A percentile compares a stretch with the other conserved stretches of the same genome.
These are phyloP conservation scores for Sinohyriopsis cumingii DNA, from an alignment of 2,888 invertebrate species.

Conservation along the genomic window DNA sequence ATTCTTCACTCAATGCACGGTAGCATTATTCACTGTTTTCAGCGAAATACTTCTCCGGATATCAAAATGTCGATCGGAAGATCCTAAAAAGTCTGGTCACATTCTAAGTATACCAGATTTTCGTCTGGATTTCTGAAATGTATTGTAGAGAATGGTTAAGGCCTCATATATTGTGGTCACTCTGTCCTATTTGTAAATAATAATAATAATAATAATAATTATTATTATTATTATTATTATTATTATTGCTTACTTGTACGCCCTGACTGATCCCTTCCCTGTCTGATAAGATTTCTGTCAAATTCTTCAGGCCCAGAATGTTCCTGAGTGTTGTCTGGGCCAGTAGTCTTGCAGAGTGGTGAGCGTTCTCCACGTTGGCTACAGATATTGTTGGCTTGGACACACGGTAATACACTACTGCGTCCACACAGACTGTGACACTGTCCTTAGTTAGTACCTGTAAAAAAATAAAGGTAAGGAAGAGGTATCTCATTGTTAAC, in stretches of 20 bases:
- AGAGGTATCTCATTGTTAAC: background rate
- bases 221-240: no score
- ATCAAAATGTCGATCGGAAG: no score
- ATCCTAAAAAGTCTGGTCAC: no score
- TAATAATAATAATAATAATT: no score
- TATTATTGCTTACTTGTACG: slow-evolving; percentile 76
- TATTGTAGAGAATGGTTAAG: no score
- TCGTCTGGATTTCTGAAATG: no score
- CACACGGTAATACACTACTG: slow-evolving; percentile 79
- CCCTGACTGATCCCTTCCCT: slow-evolving; percentile 93
- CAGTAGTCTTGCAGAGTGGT: slow-evolving; percentile 91
- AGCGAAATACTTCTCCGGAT: no score
- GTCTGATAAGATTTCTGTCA: slow-evolving; percentile 97
- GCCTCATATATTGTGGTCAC: no score
- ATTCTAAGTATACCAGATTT: no score
- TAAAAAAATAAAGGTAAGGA: slow-evolving; percentile 13
- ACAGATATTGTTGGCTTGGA: slow-evolving; percentile 96
- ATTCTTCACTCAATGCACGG: no score
- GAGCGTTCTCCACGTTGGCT: slow-evolving; percentile 97
- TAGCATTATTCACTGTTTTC: no score
- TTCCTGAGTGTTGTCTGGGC: slow-evolving; percentile 78
- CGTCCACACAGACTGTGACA: slow-evolving; percentile 97
- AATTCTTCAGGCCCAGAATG: slow-evolving; percentile 95
- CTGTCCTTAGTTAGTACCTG: slow-evolving; percentile 97
- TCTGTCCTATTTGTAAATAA: no score